Conservation (phyloP, 2,888 invertebrate species). For the Acrobasis consociella region DNA sequence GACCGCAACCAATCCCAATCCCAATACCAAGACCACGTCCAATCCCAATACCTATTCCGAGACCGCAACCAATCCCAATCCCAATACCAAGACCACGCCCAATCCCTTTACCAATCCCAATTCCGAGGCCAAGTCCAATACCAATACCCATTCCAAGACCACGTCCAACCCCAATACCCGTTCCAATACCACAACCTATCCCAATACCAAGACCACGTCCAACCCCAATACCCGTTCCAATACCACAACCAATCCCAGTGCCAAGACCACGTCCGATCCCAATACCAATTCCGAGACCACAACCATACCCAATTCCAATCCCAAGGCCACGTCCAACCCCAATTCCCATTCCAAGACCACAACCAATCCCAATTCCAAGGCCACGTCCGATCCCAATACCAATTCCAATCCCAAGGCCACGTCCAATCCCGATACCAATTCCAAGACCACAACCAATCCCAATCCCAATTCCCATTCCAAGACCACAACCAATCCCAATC, state of each 20-base stretch:
- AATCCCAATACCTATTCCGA: not conserved
- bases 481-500: not conserved
- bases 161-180: not conserved
- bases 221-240: not conserved
- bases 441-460: not conserved
- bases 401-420: not conserved
- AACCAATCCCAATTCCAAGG: not conserved
- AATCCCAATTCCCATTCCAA: not conserved
- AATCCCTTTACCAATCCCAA: not conserved
- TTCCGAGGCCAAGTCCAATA: constrained; percentile 29
- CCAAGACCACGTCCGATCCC: not conserved
- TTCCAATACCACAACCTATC: not conserved
- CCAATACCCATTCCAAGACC: not conserved
- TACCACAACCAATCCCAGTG: not conserved
- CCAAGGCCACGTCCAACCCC: constrained; percentile 11
- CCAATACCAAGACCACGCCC: not conserved
- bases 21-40: not conserved
- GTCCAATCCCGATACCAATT: not conserved
- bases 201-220: not conserved
- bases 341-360: not conserved
- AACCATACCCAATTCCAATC: no score
- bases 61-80: not conserved
- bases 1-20: not conserved
- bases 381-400: not conserved
- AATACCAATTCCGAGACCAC: not conserved